Conservation (phyloP, 2,113 vertebrate genomes). For the Sterrhoptilus dennistouni region DNA sequence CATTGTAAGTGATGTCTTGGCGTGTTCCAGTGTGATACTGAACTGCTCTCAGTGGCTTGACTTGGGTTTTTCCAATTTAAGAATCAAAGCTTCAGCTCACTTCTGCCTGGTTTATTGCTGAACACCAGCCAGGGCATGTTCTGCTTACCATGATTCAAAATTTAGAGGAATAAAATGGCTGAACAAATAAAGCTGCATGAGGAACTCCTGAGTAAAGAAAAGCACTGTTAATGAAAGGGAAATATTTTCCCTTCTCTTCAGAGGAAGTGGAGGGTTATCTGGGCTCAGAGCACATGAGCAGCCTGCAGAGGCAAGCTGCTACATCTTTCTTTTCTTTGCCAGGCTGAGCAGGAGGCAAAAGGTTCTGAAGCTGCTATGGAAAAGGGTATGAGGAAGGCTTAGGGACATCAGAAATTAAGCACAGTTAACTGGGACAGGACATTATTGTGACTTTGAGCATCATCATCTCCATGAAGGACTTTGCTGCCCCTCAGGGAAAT, state of each 20-base stretch:
- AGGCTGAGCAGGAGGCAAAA: neutral
- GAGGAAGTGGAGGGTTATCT: neutral
- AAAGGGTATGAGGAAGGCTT: neutral
- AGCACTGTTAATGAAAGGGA: neutral
- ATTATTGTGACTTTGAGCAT: neutral
- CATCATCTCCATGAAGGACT: neutral
- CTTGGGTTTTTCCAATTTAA: conserved; percentile 18
- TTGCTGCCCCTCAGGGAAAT: neutral
- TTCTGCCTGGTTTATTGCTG: neutral
- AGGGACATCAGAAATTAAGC: neutral
- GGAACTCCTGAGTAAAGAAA: neutral
- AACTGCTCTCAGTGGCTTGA: neutral
- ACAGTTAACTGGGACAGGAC: neutral
- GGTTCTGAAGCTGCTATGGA: neutral
- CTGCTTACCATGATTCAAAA: neutral
- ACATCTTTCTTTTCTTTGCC: neutral
- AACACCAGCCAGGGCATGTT: neutral
- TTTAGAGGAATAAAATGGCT: neutral
- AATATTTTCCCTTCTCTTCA: neutral
- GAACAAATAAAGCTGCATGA: neutral
- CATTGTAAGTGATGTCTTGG: neutral
- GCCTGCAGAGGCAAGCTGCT: neutral
- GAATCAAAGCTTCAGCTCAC: neutral
- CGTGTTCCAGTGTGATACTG: neutral
- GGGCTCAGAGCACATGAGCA: neutral